Percentiles rank a stretch among this genome's conserved stretches.
phyloP scores from a whole-genome alignment of 2,113 vertebrate genomes.

The Clinocottus analis region DNA sequence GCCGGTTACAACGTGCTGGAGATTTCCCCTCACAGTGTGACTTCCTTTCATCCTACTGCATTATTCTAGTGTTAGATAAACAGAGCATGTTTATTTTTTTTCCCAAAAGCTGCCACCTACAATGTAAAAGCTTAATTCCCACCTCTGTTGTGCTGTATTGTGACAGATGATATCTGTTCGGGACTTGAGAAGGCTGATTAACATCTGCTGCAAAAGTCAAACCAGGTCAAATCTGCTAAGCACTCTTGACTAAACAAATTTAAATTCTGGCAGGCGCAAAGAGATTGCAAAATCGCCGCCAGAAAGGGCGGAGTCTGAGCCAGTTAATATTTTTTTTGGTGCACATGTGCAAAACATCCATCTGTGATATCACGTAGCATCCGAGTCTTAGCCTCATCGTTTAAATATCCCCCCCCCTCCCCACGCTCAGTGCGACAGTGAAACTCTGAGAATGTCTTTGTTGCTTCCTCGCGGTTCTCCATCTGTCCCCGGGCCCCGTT shows the following conservation, averaged over 20 bases:
- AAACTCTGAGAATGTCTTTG: slow-evolving; percentile 47
- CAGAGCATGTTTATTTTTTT: not conserved
- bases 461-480: slow-evolving; percentile 65
- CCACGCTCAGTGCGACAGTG: slow-evolving; percentile 3
- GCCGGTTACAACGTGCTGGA: not conserved
- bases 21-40: not conserved
- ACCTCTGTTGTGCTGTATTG: not conserved
- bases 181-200: slow-evolving; percentile 30
- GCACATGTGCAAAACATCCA: slow-evolving; percentile 33
- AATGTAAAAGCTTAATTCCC: not conserved
- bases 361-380: slow-evolving; percentile 37
- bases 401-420: slow-evolving; percentile 22
- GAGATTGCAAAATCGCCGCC: slow-evolving; percentile 41
- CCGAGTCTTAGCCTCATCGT: slow-evolving; percentile 8
- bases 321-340: slow-evolving; percentile 16
- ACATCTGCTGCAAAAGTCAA: slow-evolving; percentile 59
- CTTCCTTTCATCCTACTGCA: slow-evolving; percentile 23
- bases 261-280: slow-evolving; percentile 41
- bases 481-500: slow-evolving; percentile 70
- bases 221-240: slow-evolving; percentile 54
- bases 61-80: slow-evolving; percentile 1
- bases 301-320: slow-evolving; percentile 31
- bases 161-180: slow-evolving; percentile 18
- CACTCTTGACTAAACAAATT: slow-evolving; percentile 51
- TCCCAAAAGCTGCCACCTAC: slow-evolving; percentile 15